These are phyloP conservation scores for Lepilemur ruficaudatus DNA, from an alignment of 2,797 vertebrate species.

Conservation along the genomic window DNA sequence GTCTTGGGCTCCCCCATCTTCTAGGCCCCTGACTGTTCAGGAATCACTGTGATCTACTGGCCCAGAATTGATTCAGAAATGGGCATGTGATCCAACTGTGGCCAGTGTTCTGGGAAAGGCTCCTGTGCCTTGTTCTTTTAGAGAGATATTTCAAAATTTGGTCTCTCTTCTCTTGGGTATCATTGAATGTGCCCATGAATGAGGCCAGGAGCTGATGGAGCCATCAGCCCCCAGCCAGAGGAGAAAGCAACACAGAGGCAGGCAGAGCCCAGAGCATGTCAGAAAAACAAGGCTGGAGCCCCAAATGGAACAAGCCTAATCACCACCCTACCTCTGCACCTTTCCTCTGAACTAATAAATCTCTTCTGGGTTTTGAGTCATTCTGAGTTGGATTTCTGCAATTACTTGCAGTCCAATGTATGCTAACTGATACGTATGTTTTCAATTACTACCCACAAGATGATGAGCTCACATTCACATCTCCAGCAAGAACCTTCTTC, in stretches of 20 bases:
- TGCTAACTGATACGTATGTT: neutral
- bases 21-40: neutral
- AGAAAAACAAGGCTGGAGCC: neutral
- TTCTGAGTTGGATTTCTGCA: neutral
- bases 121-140: neutral
- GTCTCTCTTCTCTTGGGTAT: neutral
- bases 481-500: neutral
- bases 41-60: neutral
- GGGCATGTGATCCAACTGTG: too few species aligned
- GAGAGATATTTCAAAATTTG: neutral
- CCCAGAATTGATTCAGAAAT: neutral
- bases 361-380: neutral
- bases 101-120: neutral
- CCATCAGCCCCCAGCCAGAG: neutral
- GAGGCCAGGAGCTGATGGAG: neutral
- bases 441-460: neutral
- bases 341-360: neutral
- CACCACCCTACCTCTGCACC: neutral
- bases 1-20: too few species aligned
- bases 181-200: neutral
- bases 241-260: neutral
- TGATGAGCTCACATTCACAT: neutral
- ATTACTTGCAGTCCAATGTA: neutral
- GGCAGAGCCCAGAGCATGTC: neutral
- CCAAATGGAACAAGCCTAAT: neutral